These are phyloP conservation scores for Hiodon tergisus DNA, from an alignment of 2,113 vertebrate species.

Conservation along the genomic window DNA sequence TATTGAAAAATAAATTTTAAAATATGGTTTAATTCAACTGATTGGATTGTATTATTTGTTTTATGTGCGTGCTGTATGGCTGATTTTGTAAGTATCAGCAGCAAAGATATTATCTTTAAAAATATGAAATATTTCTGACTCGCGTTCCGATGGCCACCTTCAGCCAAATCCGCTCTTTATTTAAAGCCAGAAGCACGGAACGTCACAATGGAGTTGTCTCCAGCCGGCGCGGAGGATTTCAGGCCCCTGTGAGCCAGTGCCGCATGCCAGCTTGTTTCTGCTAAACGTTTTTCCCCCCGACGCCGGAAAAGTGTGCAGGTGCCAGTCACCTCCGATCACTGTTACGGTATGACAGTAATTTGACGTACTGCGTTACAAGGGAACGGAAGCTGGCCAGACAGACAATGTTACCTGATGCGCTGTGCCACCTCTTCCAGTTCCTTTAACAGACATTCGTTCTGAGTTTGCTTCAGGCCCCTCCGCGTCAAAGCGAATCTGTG, in stretches of 20 bases:
- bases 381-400: constrained; percentile 59
- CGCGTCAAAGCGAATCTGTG: constrained; percentile 72
- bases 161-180: too few species aligned
- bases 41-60: too few species aligned
- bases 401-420: constrained; percentile 71
- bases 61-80: too few species aligned
- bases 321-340: constrained; percentile 60
- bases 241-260: constrained; percentile 8
- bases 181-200: not conserved
- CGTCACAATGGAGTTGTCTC: too few species aligned
- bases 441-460: constrained; percentile 57
- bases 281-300: constrained; percentile 12
- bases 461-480: constrained; percentile 62
- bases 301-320: not conserved
- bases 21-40: too few species aligned
- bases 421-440: constrained; percentile 73
- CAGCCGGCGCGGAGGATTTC: not conserved
- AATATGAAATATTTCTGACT: too few species aligned
- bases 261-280: constrained; percentile 13
- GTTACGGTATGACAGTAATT: constrained; percentile 42
- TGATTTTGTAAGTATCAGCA: too few species aligned
- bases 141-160: too few species aligned
- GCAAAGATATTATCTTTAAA: too few species aligned
- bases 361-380: constrained; percentile 58
- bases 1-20: too few species aligned